Percentiles rank a stretch among this genome's conserved stretches.
phyloP scores from a whole-genome alignment of 2,888 invertebrate species.

The Axea sp. region DNA sequence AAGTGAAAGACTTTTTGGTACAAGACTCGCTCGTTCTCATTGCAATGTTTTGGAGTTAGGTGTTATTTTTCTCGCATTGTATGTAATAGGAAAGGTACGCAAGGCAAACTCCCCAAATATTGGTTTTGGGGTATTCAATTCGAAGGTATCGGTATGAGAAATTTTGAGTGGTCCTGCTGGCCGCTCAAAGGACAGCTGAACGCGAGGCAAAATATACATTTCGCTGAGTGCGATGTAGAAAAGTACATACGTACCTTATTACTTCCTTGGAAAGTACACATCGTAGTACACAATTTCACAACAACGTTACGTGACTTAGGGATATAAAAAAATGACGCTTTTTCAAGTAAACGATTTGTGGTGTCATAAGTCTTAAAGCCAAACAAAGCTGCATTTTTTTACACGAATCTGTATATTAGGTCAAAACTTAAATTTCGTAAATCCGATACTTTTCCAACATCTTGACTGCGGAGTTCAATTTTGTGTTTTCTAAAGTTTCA shows the following conservation, averaged over 20 bases:
- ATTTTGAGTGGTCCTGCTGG: conserved; percentile 30
- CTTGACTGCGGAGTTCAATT: neutral
- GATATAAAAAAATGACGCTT: too few relatives aligned
- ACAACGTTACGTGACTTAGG: too few relatives aligned
- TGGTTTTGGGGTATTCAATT: conserved; percentile 29
- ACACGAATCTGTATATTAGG: neutral
- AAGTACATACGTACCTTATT: too few relatives aligned
- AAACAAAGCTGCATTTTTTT: neutral
- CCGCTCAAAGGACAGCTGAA: conserved; percentile 33
- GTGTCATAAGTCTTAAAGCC: too few relatives aligned
- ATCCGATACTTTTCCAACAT: conserved; percentile 12
- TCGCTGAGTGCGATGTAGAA: too few relatives aligned
- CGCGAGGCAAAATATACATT: conserved; percentile 1
- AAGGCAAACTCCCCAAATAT: conserved; percentile 32
- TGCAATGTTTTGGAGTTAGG: conserved; percentile 4
- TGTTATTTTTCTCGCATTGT: neutral
- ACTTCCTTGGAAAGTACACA: too few relatives aligned
- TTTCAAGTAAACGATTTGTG: too few relatives aligned
- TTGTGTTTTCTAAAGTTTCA: neutral
- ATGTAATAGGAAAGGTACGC: conserved; percentile 17
- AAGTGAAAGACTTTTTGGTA: too few relatives aligned
- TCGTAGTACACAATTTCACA: too few relatives aligned
- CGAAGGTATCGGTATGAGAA: conserved; percentile 35
- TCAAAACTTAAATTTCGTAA: conserved; percentile 10
- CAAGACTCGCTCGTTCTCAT: too few relatives aligned